These are phyloP conservation scores for Mormyrus proboscirostris DNA, from an alignment of 2,797 vertebrate species.

Conservation along the genomic window DNA sequence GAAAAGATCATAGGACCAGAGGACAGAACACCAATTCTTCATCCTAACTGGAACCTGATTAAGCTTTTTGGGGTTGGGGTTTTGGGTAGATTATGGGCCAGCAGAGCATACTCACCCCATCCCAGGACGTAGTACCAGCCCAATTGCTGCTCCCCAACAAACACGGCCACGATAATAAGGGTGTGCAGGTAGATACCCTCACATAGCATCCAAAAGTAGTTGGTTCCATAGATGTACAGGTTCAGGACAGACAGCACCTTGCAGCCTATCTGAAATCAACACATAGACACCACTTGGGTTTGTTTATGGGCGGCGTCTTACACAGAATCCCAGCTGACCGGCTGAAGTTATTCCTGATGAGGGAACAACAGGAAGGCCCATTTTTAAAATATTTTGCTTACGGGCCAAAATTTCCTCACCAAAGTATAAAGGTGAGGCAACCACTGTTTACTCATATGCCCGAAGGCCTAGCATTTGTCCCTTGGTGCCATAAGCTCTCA, in stretches of 20 bases:
- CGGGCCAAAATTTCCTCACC: not conserved
- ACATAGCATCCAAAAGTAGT: slow-evolving; percentile 75
- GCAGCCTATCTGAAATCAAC: slow-evolving; percentile 57
- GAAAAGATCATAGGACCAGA: not conserved
- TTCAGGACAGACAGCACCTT: slow-evolving; percentile 59
- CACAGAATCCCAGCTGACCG: not conserved
- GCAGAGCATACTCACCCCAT: slow-evolving; percentile 60
- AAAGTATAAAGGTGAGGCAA: not conserved
- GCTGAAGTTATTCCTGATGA: not conserved
- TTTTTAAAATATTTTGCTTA: not conserved
- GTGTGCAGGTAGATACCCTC: slow-evolving; percentile 76
- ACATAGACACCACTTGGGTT: not conserved
- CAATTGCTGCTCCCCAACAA: slow-evolving; percentile 69
- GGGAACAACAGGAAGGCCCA: not conserved
- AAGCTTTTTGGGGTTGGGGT: not conserved
- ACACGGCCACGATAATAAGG: slow-evolving; percentile 72
- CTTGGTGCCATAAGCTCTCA: not conserved
- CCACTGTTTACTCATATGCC: not conserved
- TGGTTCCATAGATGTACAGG: slow-evolving; percentile 56
- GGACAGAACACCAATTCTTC: not conserved
- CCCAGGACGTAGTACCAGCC: slow-evolving; percentile 71
- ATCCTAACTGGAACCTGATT: not conserved
- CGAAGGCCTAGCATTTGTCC: not conserved
- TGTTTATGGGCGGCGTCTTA: not conserved
- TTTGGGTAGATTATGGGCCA: not conserved